Evolutionary conservation across 30 jellyfish, hydroid and myxozoan genomes (phyloP), one percentile per base, ranked within the genome.

Genomic region (Haliclystus octoradiatus): DNA sequence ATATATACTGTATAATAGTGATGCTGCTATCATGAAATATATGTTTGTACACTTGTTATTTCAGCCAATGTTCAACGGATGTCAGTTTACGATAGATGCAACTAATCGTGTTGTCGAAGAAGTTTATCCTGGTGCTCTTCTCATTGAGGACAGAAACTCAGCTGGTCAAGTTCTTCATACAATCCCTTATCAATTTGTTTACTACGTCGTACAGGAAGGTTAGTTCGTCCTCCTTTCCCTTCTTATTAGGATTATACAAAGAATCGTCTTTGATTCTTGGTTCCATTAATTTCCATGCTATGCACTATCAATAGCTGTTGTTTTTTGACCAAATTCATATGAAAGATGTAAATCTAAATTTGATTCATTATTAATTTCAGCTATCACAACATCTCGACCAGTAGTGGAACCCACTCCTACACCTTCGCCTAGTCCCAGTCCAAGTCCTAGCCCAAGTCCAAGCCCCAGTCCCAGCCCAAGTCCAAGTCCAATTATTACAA

Each of bases 371-470:
- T n/a, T n/a, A n/a, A n/a, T n/a, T n/a, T n/a, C n/a, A n/a, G n/a
- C n/a, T n/a, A n/a, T n/a, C n/a, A n/a, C n/a, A n/a, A n/a, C n/a
- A n/a, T n/a, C n/a, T n/a, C n/a, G n/a, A n/a, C n/a, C n/a, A n/a
- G n/a, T n/a, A n/a, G n/a, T n/a, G n/a, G n/a, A n/a, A n/a, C 57
- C 57, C 19, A 40, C 14, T 40, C 57, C 57, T 9, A 40, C 14
- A 9, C 57, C 57, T 40, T 5, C 14, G 9, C 57, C 57, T 5
- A 40, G 57, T 40, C 57, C 57, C 19, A 40, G 57, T 40, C 57
- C 57, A 40, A 40, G 57, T 40, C 57, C 57, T 5, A 40, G 57
- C 19, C 57, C 57, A 5, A 40, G 57, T 40, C 57, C 57, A 40
- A 40, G 57, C 19, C 57, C 57, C 9, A 40, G 57, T 40, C 57